Evolutionary conservation across 2,888 invertebrate species (phyloP).

Genomic region (Euzophera pinguis): DNA sequence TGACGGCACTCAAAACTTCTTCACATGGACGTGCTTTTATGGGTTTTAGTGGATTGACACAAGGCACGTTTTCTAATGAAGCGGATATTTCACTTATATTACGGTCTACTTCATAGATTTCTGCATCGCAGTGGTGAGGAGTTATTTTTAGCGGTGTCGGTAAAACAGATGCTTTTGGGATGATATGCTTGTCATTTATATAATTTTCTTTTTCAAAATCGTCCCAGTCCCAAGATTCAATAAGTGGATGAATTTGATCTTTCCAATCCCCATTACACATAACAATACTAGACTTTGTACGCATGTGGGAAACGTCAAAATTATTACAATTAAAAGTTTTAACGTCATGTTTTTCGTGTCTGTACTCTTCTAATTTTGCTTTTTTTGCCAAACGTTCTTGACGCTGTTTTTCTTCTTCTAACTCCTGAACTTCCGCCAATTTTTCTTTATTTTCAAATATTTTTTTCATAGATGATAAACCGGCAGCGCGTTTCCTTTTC

Average conservation of each 20-base stretch:
- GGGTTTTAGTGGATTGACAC: slow-evolving; percentile 81
- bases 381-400: slow-evolving; percentile 59
- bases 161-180: slow-evolving; percentile 63
- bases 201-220: slow-evolving; percentile 78
- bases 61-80: slow-evolving; percentile 81
- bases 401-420: slow-evolving; percentile 77
- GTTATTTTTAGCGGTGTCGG: slow-evolving; percentile 72
- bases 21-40: slow-evolving; percentile 72
- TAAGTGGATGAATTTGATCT: slow-evolving; percentile 81
- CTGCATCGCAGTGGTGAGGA: slow-evolving; percentile 73
- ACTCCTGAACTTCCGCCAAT: slow-evolving; percentile 80
- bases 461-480: slow-evolving; percentile 82
- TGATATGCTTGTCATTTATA: slow-evolving; percentile 65
- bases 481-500: slow-evolving; percentile 82
- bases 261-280: slow-evolving; percentile 78
- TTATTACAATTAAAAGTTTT: slow-evolving; percentile 67
- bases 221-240: slow-evolving; percentile 83
- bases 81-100: slow-evolving; percentile 75
- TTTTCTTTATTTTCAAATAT: slow-evolving; percentile 89
- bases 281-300: slow-evolving; percentile 72
- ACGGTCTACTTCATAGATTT: slow-evolving; percentile 70
- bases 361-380: slow-evolving; percentile 61
- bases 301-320: slow-evolving; percentile 74
- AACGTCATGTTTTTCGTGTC: slow-evolving; percentile 69
- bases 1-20: slow-evolving; percentile 65